Evolutionary conservation across 1,140 invertebrate genomes (phyloP).

Genomic region (Rhynchophorus ferrugineus): DNA sequence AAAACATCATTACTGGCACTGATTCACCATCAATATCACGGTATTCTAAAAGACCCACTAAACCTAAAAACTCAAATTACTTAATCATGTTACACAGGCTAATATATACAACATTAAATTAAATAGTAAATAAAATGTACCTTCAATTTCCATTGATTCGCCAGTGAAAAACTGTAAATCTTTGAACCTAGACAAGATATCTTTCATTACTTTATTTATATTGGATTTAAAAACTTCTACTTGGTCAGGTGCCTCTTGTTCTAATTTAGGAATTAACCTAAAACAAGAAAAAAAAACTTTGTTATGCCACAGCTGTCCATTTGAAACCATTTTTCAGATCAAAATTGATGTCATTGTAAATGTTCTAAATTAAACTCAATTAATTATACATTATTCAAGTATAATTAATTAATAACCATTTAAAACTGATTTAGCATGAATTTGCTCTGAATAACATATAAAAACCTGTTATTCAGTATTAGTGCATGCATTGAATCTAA

Average conservation of each 20-base stretch:
- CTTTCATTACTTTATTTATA: slow-evolving; percentile 93
- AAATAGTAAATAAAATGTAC: slow-evolving; percentile 40
- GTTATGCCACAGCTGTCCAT: slow-evolving; percentile 6
- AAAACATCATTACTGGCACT: slow-evolving; percentile 85
- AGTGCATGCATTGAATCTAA: slow-evolving; percentile 31
- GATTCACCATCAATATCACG: slow-evolving; percentile 77
- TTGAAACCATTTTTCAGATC: slow-evolving; percentile 5
- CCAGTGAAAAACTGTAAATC: slow-evolving; percentile 93
- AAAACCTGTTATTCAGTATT: slow-evolving; percentile 33
- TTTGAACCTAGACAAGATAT: slow-evolving; percentile 84
- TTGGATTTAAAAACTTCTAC: slow-evolving; percentile 85
- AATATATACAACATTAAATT: too few relatives aligned
- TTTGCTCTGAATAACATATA: slow-evolving; percentile 33
- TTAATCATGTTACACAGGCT: too few relatives aligned
- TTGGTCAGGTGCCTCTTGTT: slow-evolving; percentile 72
- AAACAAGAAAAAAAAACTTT: slow-evolving; percentile 41
- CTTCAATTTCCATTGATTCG: slow-evolving; percentile 90
- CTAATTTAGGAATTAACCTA: slow-evolving; percentile 73
- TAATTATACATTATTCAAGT: slow-evolving; percentile 9
- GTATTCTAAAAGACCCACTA: slow-evolving; percentile 90
- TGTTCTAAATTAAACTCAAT: slow-evolving; percentile 19
- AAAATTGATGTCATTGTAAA: slow-evolving; percentile 9
- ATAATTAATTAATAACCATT: slow-evolving; percentile 22
- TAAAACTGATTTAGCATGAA: slow-evolving; percentile 31
- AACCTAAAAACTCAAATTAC: slow-evolving; percentile 60